These are phyloP conservation scores for Amblyraja radiata DNA, from an alignment of 2,797 vertebrate species.

Conservation along the genomic window DNA sequence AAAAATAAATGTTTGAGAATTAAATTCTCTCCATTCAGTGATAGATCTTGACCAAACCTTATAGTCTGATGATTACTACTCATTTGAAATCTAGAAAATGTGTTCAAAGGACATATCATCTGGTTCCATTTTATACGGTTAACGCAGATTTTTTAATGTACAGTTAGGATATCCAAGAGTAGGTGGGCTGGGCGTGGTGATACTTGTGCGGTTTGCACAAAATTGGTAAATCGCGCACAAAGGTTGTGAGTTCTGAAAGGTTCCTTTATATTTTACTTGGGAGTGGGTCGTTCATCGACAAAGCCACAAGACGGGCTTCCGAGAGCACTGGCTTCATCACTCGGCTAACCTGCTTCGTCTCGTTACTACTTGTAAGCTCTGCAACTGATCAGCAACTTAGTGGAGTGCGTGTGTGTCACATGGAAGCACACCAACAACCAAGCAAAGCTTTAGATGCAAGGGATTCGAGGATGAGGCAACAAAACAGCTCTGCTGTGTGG, in stretches of 20 bases:
- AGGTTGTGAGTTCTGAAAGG: neutral
- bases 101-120: neutral
- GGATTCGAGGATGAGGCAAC: slow-evolving; percentile 10
- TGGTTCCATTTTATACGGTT: neutral
- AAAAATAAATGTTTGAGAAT: neutral
- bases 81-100: neutral
- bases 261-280: neutral
- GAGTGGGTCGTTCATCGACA: neutral
- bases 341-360: neutral
- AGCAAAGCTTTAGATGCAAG: slow-evolving; percentile 31
- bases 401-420: neutral
- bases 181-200: neutral
- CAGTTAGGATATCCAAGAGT: neutral
- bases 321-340: neutral
- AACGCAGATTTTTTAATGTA: too few species aligned
- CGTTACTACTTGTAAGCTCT: slow-evolving; percentile 34
- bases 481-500: slow-evolving; percentile 21
- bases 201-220: neutral
- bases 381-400: neutral
- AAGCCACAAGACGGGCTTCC: neutral
- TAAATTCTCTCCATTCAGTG: neutral
- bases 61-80: neutral
- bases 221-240: neutral
- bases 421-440: slow-evolving; percentile 21
- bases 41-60: neutral